Evolutionary conservation across 2,113 vertebrate species (phyloP).

Genomic region (Petrocephalus microphthalmus): DNA sequence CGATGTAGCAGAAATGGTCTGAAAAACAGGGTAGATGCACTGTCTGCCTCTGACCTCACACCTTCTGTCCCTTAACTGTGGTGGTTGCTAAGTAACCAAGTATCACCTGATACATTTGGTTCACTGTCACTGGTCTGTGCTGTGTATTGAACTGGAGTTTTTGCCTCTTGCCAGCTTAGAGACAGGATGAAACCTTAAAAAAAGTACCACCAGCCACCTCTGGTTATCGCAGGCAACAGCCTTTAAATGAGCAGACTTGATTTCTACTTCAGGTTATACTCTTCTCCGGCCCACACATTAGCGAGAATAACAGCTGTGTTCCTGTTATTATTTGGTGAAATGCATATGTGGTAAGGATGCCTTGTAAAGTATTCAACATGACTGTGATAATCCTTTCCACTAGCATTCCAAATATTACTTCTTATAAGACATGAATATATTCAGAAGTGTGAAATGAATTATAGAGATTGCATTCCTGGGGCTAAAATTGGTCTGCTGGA

Average conservation of each 20-base stretch:
- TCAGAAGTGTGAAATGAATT: not conserved
- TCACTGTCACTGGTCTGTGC: not conserved
- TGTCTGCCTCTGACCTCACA: not conserved
- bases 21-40: not conserved
- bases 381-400: not conserved
- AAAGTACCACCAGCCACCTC: not conserved
- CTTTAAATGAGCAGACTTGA: not conserved
- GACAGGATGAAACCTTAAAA: not conserved
- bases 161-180: not conserved
- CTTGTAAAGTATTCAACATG: not conserved
- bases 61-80: not conserved
- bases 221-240: not conserved
- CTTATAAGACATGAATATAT: not conserved
- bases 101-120: not conserved
- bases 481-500: not conserved
- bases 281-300: not conserved
- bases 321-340: not conserved
- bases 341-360: not conserved
- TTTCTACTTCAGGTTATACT: not conserved
- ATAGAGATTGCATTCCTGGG: not conserved
- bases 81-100: not conserved
- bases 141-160: not conserved
- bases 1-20: not conserved
- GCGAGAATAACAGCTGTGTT: not conserved
- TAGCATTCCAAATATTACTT: not conserved